Evolutionary conservation across 2,797 vertebrate genomes (phyloP).

Genomic region (Enoplosus armatus): DNA sequence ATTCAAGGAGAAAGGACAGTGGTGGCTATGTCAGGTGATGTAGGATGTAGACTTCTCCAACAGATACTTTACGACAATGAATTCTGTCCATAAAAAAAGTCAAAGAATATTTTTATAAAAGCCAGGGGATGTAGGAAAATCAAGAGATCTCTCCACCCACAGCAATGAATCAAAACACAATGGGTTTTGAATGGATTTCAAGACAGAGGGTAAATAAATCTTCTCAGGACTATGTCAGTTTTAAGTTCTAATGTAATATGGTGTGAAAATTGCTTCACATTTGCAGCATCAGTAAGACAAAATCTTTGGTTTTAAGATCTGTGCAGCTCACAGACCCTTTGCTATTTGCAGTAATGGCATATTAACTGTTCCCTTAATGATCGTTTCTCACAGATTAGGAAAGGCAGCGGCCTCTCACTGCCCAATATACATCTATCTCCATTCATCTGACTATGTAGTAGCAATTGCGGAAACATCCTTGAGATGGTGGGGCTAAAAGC

Average conservation of each 20-base stretch:
- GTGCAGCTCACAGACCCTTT: conserved; percentile 33
- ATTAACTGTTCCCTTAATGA: conserved; percentile 15
- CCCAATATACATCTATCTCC: conserved; percentile 23
- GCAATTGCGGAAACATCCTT: conserved; percentile 55
- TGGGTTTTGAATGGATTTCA: conserved; percentile 32
- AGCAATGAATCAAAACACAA: conserved; percentile 22
- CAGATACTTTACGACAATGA: conserved; percentile 15
- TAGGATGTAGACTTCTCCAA: conserved; percentile 13
- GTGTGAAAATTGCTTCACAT: conserved; percentile 32
- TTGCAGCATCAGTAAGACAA: conserved; percentile 26
- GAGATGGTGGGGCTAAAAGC: conserved; percentile 48
- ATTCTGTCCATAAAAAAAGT: conserved; percentile 15
- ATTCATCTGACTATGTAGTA: conserved; percentile 48
- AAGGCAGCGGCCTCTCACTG: conserved; percentile 15
- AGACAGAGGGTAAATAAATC: conserved; percentile 45
- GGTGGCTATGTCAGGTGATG: conserved; percentile 24
- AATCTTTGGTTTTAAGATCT: conserved; percentile 4
- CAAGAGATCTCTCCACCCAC: background rate
- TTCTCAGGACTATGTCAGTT: conserved; percentile 66
- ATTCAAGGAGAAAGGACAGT: conserved; percentile 32
- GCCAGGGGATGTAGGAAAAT: conserved; percentile 13
- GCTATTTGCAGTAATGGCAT: conserved; percentile 28
- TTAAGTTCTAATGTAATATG: conserved; percentile 28
- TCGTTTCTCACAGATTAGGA: conserved; percentile 16
- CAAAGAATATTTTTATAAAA: conserved; percentile 38